These are phyloP conservation scores for Montipora sp. DNA, from an alignment of 64 coral and sea anemone species.

Conservation along the genomic window DNA sequence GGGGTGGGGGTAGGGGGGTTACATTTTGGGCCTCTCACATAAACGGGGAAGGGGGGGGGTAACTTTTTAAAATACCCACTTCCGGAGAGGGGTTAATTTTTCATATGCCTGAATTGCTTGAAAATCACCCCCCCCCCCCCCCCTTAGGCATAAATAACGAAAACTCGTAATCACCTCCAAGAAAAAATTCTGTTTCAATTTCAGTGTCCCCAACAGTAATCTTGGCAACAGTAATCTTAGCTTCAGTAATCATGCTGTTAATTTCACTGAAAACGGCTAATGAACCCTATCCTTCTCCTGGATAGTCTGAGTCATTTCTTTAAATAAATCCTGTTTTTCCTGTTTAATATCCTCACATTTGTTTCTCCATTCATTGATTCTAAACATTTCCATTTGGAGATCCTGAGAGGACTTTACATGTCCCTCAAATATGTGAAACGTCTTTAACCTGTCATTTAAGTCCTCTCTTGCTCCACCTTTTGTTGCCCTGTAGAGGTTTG, in stretches of 20 bases:
- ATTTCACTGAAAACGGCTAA: conserved; percentile 50
- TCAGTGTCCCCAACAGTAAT: background rate
- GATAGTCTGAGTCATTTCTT: conserved; percentile 48
- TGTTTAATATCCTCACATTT: conserved; percentile 47
- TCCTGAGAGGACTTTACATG: conserved; percentile 10
- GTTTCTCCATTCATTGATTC: conserved; percentile 55
- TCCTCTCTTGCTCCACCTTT: conserved; percentile 44
- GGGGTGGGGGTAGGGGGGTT: background rate
- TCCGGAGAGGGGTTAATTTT: background rate
- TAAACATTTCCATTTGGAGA: background rate
- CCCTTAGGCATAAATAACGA: background rate
- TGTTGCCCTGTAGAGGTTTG: conserved; percentile 29
- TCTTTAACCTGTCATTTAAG: conserved; percentile 5
- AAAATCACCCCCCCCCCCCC: conserved; percentile 19
- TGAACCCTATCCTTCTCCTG: conserved; percentile 29
- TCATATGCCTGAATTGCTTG: conserved; percentile 47
- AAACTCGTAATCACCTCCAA: conserved; percentile 22
- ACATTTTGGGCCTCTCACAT: conserved; percentile 7
- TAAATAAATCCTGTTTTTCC: conserved; percentile 49
- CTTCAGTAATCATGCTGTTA: conserved; percentile 13
- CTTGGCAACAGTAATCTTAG: background rate
- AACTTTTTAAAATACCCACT: conserved; percentile 4
- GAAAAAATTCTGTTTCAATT: conserved; percentile 7
- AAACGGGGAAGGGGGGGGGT: background rate
- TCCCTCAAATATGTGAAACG: conserved; percentile 50